These are phyloP conservation scores for Tyria jacobaeae DNA, from an alignment of 2,888 invertebrate species.

Conservation along the genomic window DNA sequence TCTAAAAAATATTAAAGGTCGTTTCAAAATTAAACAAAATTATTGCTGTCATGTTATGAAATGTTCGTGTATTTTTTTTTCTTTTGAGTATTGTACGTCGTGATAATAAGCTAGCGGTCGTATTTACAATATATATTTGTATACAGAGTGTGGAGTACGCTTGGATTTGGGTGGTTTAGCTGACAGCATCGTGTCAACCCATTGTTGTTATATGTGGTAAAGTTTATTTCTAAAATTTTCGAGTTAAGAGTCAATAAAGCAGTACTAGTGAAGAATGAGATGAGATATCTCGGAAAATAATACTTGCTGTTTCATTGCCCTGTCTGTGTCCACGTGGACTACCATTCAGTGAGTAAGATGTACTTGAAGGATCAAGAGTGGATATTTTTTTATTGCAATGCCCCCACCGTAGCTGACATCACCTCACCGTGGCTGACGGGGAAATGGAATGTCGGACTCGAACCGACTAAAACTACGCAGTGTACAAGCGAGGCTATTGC, in stretches of 20 bases:
- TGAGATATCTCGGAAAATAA: background rate
- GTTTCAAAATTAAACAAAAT: slow-evolving; percentile 29
- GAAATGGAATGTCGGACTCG: too few relatives aligned
- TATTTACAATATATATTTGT: slow-evolving; percentile 52
- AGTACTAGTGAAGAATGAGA: background rate
- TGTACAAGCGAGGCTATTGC: too few relatives aligned
- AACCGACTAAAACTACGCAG: too few relatives aligned
- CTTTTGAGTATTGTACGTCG: slow-evolving; percentile 39
- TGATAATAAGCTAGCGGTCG: slow-evolving; percentile 39
- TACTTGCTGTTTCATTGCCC: too few relatives aligned
- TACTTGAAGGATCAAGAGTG: too few relatives aligned
- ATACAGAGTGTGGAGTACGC: slow-evolving; percentile 13
- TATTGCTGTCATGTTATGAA: slow-evolving; percentile 33
- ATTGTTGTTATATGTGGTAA: slow-evolving; percentile 31
- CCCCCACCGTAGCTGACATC: too few relatives aligned
- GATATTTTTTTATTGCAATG: too few relatives aligned
- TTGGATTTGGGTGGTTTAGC: slow-evolving; percentile 18
- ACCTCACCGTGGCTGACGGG: too few relatives aligned
- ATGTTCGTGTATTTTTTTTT: slow-evolving; percentile 34
- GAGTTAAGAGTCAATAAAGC: slow-evolving; percentile 3
- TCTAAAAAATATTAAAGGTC: slow-evolving; percentile 1
- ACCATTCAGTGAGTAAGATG: too few relatives aligned
- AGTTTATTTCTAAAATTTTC: slow-evolving; percentile 15
- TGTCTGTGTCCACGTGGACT: too few relatives aligned
- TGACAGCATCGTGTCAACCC: slow-evolving; percentile 39